phyloP scores from a whole-genome alignment of 2,113 vertebrate genomes.

The Glaucomys volans region DNA sequence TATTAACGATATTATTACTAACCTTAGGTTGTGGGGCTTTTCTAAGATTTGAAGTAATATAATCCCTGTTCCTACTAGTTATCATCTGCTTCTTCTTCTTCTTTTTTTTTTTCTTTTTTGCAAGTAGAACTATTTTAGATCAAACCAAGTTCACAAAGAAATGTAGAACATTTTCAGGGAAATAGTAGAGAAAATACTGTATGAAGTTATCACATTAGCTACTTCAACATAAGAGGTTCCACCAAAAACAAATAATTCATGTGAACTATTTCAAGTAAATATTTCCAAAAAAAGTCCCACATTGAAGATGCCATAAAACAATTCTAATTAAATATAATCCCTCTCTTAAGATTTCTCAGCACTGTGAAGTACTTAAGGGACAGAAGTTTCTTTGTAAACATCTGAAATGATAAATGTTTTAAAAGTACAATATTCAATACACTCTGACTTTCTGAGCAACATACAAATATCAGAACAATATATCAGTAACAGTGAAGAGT shows the following conservation, averaged over 20 bases:
- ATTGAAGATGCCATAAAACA: not conserved
- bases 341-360: constrained; percentile 48
- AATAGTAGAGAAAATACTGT: not conserved
- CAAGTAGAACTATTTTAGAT: not conserved
- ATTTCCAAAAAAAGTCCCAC: constrained; percentile 22
- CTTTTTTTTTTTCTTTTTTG: not conserved
- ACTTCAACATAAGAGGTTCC: not conserved
- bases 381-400: constrained; percentile 50
- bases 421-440: constrained; percentile 45
- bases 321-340: constrained; percentile 58
- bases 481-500: constrained; percentile 43
- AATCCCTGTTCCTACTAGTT: not conserved
- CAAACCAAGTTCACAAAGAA: constrained; percentile 8
- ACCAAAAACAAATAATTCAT: not conserved
- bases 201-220: not conserved
- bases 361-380: not conserved
- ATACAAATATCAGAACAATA: constrained; percentile 54
- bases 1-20: not conserved
- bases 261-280: constrained; percentile 39
- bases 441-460: constrained; percentile 14
- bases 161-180: not conserved
- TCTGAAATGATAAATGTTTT: constrained; percentile 35
- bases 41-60: not conserved
- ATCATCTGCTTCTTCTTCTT: not conserved
- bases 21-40: not conserved